Base-by-base conservation (phyloP, 2,888 invertebrate genomes). In the Pycnomerus fuliginosus region DNA sequence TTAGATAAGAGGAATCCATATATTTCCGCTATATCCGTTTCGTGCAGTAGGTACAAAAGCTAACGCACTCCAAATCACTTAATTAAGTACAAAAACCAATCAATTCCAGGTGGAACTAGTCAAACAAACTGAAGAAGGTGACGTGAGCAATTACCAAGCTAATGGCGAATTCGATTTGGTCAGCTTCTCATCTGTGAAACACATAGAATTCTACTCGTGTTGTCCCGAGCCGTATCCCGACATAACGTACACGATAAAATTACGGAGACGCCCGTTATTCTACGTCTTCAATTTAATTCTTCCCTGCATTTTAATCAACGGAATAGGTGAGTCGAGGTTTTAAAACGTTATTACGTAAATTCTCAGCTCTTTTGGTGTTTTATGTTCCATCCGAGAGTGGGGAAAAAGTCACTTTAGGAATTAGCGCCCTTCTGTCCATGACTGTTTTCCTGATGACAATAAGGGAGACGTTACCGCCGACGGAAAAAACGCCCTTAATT, bases 391-490 rank as follows among this genome's bases (percentile, higher is more conserved):
- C 88, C 27, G 90, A 90, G 67, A 88, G 88, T 2, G 90, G 90
- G 1, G 90, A 90, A 69, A 90, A 90, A 71, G 90, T 90, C 47
- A 90, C 90, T 1, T 76, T 90, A 14, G 90, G 90, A 14, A 90
- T 90, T 62, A 89, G 89, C 58, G 90, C 90, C 2, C 78, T 90
- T n/a, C 78, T 90, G 8, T 89, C 89, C 13, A 90, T 90, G 85
- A 90, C 90, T 0, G 90, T 90, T 20, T 90, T 90, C 71, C 77
- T 90, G 50, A 90, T 90, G 89, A 86, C 90, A 28, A 90, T 90
- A 41, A 76, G 90, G 49, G 90, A 90, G 65, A 89, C 87, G 10
- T 74, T 90, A 56, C 90, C 90, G 8, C 90, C 90, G 0, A 90
- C 90, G 0, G 90, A 90, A 67, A 90, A 90, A 68, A 87, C 90